Base-by-base conservation (phyloP, 1,140 invertebrate species). In the Holcopasites calliopsidis region DNA sequence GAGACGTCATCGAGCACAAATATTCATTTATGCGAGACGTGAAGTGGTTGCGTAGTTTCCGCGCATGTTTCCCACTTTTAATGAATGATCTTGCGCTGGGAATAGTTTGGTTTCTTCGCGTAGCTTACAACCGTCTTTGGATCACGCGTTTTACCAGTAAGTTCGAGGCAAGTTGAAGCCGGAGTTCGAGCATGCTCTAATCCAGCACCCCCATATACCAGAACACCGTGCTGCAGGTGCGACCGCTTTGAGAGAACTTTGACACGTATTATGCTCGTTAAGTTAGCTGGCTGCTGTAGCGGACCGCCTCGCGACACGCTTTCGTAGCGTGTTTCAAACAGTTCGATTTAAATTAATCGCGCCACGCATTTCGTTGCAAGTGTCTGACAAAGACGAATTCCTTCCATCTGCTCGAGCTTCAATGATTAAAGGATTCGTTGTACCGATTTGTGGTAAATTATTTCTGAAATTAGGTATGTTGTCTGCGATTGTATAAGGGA, bases 191-290 rank as follows among this genome's bases (percentile, higher is more conserved):
- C 71, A 31, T 74, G 50, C 62, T 28, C 65, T 35, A 54, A 62
- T 80, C 73, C 58, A 38, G 21, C 38, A 47, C 11, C 23, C 68
- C 79, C 78, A 49, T 81, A 80, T 71, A 79, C 47, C 21, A 70
- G 47, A 44, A 64, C 62, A 61, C 68, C 58, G 69, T 79, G 80
- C 57, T 78, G 79, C 75, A 82, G 80, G 73, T 75, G 75, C 64
- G 50, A 50, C 61, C 55, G 64, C 70, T 84, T 82, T 82, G 65
- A 74, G 76, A 74, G 65, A 86, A 88, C 82, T 87, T 88, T 80
- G 86, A 87, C 80, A 79, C 81, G 82, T 85, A 87, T 87, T 87
- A 85, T 84, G 79, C 83, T 88, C 81, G 86, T 87, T 88, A 88
- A 85, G 83, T 85, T 81, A 66, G 68, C 76, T 64, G 49, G 66